These are phyloP conservation scores for Dufourea novaeangliae DNA, from an alignment of 1,140 invertebrate species.

Conservation along the genomic window DNA sequence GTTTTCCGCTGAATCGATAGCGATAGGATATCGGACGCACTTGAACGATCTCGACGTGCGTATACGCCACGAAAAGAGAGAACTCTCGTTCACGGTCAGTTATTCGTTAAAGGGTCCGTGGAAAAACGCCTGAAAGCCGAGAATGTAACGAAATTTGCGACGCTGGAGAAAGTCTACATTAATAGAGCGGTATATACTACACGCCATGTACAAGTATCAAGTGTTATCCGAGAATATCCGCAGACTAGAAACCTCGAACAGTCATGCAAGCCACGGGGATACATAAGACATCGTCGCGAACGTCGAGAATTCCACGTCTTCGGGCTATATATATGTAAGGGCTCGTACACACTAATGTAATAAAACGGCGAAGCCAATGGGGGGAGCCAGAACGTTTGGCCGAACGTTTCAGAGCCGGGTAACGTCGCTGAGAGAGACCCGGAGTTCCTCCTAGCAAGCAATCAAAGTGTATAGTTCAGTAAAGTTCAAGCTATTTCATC, in stretches of 20 bases:
- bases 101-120: background rate
- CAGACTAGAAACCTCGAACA: conserved; percentile 14
- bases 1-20: background rate
- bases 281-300: conserved; percentile 42
- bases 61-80: background rate
- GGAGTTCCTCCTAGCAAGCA: background rate
- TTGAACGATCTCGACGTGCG: too few species aligned
- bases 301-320: conserved; percentile 57
- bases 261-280: conserved; percentile 37
- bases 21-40: conserved; percentile 10
- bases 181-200: background rate
- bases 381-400: background rate
- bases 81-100: background rate
- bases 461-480: background rate
- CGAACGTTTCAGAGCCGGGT: background rate
- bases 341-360: conserved; percentile 27
- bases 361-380: background rate
- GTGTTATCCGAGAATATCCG: conserved; percentile 31
- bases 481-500: background rate
- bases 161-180: conserved; percentile 11
- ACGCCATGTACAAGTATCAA: background rate
- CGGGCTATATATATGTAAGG: conserved; percentile 47
- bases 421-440: background rate
- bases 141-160: background rate
- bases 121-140: too few species aligned